Evolutionary conservation across 1,140 invertebrate species (phyloP).

Genomic region (Yoshiicerus persimilis): DNA sequence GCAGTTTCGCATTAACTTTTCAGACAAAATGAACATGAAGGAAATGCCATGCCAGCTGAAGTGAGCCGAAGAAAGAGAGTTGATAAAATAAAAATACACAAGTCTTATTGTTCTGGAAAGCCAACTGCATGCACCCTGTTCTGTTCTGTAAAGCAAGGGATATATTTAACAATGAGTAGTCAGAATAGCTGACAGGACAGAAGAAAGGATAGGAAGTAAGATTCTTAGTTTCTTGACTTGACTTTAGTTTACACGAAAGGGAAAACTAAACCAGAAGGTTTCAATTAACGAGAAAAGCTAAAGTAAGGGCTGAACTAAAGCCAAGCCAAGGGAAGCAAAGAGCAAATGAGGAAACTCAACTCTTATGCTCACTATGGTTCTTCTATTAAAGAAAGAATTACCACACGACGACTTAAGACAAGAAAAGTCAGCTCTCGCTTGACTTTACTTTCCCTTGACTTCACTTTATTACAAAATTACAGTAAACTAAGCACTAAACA

Average conservation of each 20-base stretch:
- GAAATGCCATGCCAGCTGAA: too few relatives aligned
- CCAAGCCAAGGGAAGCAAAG: background rate
- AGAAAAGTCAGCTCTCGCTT: background rate
- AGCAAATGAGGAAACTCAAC: background rate
- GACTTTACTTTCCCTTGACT: background rate
- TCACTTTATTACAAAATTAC: background rate
- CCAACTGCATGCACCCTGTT: background rate
- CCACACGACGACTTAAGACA: background rate
- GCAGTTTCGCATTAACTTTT: slow-evolving; percentile 35
- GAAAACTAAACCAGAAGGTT: background rate
- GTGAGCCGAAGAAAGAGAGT: background rate
- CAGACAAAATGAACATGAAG: slow-evolving; percentile 14
- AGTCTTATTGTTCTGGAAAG: background rate
- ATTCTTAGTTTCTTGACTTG: background rate
- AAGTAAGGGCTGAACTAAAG: background rate
- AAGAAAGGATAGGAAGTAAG: background rate
- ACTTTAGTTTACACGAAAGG: background rate
- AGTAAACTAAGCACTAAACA: background rate
- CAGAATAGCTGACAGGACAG: background rate
- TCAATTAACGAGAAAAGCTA: slow-evolving; percentile 1
- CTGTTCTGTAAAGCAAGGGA: background rate
- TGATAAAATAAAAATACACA: background rate
- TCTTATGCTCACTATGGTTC: background rate
- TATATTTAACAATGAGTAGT: background rate
- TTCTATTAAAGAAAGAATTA: background rate